Evolutionary conservation across 2,797 vertebrate species (phyloP), one percentile per base, ranked within the genome.

Genomic region (Takifugu ocellatus): DNA sequence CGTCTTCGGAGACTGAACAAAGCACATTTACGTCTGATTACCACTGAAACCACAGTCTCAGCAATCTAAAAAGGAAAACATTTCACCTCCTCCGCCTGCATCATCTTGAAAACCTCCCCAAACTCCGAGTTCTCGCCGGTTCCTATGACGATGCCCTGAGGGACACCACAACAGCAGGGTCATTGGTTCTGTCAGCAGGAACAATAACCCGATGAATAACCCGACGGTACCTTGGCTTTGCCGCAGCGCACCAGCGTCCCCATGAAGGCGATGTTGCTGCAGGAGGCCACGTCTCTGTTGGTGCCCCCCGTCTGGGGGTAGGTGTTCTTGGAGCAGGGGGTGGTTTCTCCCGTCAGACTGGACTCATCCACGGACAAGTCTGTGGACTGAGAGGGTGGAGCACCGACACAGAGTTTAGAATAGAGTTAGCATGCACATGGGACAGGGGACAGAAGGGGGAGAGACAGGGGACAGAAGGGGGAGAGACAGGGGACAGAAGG

Each of bases 211-310:
- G 21, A 44, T 4, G 16, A 7, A 39, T 12, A 39, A 6, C 11
- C 42, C 11, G 6, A 9, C 4, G 3, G 79, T 91, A 97, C 96
- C 95, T 98, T 99, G 75, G 94, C 96, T 78, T 96, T 96, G 61
- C 97, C 97, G 74, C 94, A 98, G 87, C 94, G 93, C 80, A 99
- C 95, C 74, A 98, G 81, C 0, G 96, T 99, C 25, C 97, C 97
- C 97, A 99, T 99, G 88, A 98, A 98, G 75, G 97, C 95, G 61
- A 99, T 90, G 85, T 98, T 99, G 84, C 92, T 92, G 65, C 96
- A 92, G 24, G 96, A 95, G 2, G 95, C 91, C n/a, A 98, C 91
- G 84, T 96, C 93, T 17, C 94, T 93, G 66, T 95, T 96, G 52
- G 86, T 82, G 36, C 90, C 81, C 4, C 90, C 59, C 0, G 87